Percentiles rank a stretch among this genome's conserved stretches.
Conservation (phyloP, 2,113 vertebrate genomes). For the Pygoscelis adeliae region DNA sequence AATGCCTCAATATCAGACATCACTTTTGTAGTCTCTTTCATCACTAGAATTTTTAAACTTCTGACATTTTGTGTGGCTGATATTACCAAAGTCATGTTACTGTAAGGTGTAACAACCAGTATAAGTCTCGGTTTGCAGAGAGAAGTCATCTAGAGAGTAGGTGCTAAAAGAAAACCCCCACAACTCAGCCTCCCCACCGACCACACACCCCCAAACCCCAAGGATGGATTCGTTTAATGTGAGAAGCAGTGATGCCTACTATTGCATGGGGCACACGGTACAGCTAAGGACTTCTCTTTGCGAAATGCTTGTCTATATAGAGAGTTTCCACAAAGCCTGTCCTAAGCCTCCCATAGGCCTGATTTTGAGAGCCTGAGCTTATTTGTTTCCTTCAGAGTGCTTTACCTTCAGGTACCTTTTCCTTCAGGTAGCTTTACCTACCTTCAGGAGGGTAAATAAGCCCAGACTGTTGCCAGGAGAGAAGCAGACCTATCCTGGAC, state of each 20-base stretch:
- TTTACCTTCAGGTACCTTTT: too few species aligned
- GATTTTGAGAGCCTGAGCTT: background rate
- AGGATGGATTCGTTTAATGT: background rate
- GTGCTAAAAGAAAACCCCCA: background rate
- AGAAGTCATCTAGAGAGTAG: background rate
- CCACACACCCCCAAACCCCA: background rate
- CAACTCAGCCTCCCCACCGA: background rate
- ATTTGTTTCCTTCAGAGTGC: background rate
- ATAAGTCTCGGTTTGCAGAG: background rate
- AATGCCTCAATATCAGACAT: background rate
- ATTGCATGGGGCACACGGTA: background rate
- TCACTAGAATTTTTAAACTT: background rate
- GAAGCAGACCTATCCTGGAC: background rate
- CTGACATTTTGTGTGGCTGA: background rate
- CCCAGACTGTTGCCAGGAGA: background rate
- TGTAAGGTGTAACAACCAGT: background rate
- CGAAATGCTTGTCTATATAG: background rate
- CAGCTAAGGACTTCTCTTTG: background rate
- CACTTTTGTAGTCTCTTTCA: background rate
- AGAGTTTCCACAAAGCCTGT: background rate
- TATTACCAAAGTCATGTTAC: background rate
- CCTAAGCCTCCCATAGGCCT: background rate
- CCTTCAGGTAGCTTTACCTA: too few species aligned
- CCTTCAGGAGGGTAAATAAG: background rate
- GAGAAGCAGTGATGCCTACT: background rate